phyloP scores from a whole-genome alignment of 2,888 invertebrate genomes.

The Brachylomia viminalis region DNA sequence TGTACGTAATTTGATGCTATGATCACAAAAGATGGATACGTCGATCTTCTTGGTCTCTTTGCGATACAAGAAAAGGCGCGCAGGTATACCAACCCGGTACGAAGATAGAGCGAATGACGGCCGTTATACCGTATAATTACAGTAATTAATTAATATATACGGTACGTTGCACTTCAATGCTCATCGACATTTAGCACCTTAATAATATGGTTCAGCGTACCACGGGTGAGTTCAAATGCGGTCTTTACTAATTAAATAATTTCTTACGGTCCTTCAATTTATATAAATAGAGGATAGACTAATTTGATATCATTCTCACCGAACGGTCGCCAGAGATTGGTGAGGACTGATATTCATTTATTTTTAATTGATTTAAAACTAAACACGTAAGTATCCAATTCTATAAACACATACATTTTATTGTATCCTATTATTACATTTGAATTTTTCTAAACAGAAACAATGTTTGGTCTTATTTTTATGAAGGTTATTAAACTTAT shows the following conservation, averaged over 20 bases:
- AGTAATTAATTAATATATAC: background rate
- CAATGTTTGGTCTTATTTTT: background rate
- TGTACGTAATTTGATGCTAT: background rate
- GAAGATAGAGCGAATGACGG: no score
- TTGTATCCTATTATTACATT: background rate
- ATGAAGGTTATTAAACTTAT: background rate
- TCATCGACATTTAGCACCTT: background rate
- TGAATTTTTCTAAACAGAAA: background rate
- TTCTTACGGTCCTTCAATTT: background rate
- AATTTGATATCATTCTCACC: conserved; percentile 20
- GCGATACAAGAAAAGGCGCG: no score
- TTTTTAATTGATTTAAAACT: background rate
- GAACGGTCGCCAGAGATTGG: conserved; percentile 1
- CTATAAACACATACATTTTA: background rate
- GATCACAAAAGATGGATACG: background rate
- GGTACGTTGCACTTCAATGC: background rate
- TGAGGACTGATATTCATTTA: background rate
- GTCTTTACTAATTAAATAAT: conserved; percentile 22
- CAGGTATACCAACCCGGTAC: no score
- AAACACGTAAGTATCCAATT: conserved; percentile 17
- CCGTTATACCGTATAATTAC: background rate
- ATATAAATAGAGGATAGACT: conserved; percentile 39
- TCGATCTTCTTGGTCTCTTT: no score
- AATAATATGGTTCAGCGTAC: conserved; percentile 22
- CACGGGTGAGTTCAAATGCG: conserved; percentile 21